These are phyloP conservation scores for Alethe diademata DNA, from an alignment of 2,113 vertebrate species.

Conservation along the genomic window DNA sequence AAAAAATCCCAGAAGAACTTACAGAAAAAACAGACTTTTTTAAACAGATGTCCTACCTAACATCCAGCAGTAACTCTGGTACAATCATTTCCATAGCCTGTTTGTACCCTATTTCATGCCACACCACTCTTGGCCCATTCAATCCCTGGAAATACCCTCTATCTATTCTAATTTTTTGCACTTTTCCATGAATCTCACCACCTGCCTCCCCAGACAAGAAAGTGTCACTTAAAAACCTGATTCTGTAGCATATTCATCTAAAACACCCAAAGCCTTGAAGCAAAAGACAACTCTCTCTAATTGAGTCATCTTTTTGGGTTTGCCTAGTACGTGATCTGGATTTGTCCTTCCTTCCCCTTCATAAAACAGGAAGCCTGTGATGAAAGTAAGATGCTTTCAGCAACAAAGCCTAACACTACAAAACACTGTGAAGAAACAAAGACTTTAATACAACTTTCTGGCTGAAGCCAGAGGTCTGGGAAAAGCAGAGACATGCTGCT, in stretches of 20 bases:
- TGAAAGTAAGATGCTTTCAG: background rate
- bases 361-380: background rate
- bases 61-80: background rate
- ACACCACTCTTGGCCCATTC: background rate
- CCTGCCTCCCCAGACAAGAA: background rate
- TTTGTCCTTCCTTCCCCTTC: background rate
- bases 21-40: background rate
- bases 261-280: background rate
- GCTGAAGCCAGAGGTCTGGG: constrained; percentile 19
- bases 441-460: background rate
- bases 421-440: background rate
- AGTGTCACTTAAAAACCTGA: background rate
- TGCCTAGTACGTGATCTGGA: background rate
- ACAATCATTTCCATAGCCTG: background rate
- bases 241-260: background rate
- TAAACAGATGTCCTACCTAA: background rate
- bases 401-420: background rate
- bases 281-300: background rate
- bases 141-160: background rate
- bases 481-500: background rate
- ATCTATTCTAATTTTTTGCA: background rate
- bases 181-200: background rate
- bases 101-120: background rate
- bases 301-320: background rate
- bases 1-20: background rate